A percentile compares a stretch with the other conserved stretches of the same genome.
Evolutionary conservation across 23 tunicate species (phyloP).

Genomic region (Halocynthia roretzi): DNA sequence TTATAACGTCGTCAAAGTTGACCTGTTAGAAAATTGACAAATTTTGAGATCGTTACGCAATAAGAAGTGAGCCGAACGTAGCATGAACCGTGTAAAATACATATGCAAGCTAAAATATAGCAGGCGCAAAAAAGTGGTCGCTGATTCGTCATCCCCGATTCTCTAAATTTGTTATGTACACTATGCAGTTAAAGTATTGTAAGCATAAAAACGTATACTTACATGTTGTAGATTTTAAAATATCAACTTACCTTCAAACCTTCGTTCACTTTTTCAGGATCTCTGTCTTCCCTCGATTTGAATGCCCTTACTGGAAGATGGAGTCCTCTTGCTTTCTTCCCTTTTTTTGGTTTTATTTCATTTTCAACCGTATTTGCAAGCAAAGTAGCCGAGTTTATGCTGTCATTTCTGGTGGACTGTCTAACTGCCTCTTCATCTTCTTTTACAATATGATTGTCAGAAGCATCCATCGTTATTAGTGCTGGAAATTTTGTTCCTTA

Average conservation of each 20-base stretch:
- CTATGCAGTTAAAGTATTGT: no score
- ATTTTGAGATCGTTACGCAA: neutral
- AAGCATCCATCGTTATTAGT: no score
- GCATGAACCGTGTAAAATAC: no score
- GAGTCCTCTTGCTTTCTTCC: conserved; percentile 39
- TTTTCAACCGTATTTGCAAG: neutral
- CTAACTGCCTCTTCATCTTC: no score
- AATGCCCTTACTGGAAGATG: conserved; percentile 65
- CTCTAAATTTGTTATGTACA: no score
- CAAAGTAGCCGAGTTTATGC: no score
- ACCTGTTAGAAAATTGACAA: conserved; percentile 39
- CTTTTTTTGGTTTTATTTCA: conserved; percentile 7
- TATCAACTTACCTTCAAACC: conserved; percentile 57
- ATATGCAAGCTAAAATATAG: no score
- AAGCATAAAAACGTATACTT: no score
- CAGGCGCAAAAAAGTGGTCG: neutral
- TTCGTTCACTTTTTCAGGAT: conserved; percentile 69
- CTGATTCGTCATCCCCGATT: neutral
- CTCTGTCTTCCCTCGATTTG: conserved; percentile 74
- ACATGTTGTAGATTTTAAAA: neutral
- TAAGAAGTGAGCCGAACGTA: no score
- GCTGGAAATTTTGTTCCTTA: no score
- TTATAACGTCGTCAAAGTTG: conserved; percentile 79
- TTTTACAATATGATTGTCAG: no score
- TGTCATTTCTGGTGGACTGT: no score